phyloP scores from a whole-genome alignment of 2,113 vertebrate species.

The Prochilodus magdalenae region DNA sequence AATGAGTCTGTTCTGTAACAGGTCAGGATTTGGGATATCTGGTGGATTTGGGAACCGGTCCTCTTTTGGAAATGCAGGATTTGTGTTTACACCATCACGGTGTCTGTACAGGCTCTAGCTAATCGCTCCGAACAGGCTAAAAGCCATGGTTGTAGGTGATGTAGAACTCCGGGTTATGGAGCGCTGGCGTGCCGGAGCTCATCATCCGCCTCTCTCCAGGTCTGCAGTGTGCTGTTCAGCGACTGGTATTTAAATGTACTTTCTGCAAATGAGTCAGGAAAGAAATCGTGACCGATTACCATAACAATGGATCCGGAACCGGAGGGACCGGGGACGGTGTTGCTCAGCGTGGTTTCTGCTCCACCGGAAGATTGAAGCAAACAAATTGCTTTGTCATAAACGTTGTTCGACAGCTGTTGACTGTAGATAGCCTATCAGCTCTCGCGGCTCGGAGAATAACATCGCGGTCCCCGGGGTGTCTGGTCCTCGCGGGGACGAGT shows the following conservation, averaged over 20 bases:
- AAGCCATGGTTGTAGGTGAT: no score
- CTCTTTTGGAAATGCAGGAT: no score
- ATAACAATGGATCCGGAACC: neutral
- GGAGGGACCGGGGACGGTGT: neutral
- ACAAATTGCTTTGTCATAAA: conserved; percentile 3
- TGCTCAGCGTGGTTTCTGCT: neutral
- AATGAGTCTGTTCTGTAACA: no score
- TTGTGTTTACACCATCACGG: no score
- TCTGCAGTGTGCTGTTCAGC: neutral
- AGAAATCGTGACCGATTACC: neutral
- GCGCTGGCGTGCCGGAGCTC: neutral
- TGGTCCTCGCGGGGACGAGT: neutral
- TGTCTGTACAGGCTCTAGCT: no score
- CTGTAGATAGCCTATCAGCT: conserved; percentile 3
- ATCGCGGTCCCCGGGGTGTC: neutral
- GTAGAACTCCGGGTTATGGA: neutral
- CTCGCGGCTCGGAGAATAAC: neutral
- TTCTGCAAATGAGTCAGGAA: neutral
- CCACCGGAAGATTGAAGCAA: neutral
- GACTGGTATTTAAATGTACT: neutral
- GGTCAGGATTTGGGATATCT: no score
- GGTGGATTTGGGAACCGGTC: no score
- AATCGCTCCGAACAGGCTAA: no score
- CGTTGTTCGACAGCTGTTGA: neutral
- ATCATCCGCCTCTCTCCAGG: neutral